These are phyloP conservation scores for Holacanthus passer DNA, from an alignment of 2,113 vertebrate genomes.

Conservation along the genomic window DNA sequence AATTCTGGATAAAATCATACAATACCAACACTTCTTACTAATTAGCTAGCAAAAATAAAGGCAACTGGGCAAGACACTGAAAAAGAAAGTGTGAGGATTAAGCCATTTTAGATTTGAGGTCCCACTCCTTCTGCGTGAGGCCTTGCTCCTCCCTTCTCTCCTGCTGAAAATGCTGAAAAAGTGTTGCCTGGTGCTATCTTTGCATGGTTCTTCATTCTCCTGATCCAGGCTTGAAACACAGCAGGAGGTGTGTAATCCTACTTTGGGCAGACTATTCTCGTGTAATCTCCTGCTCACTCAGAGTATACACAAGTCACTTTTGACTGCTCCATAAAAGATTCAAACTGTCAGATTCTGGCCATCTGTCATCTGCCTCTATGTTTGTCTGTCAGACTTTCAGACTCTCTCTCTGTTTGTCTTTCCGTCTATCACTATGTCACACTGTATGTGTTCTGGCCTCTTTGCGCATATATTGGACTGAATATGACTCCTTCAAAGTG, in stretches of 20 bases:
- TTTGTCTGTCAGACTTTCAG: constrained; percentile 60
- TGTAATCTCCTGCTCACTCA: constrained; percentile 68
- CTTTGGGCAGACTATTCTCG: constrained; percentile 69
- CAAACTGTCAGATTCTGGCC: constrained; percentile 59
- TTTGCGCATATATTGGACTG: constrained; percentile 2
- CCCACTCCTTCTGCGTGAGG: neutral
- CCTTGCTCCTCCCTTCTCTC: neutral
- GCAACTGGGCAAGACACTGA: neutral
- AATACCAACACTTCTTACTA: neutral
- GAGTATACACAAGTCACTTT: constrained; percentile 70
- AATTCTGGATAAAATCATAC: neutral
- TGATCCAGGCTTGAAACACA: constrained; percentile 69
- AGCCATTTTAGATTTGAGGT: constrained; percentile 1
- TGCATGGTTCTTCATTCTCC: constrained; percentile 52
- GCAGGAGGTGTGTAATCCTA: constrained; percentile 75
- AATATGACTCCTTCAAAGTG: constrained; percentile 32
- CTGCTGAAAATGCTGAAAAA: constrained; percentile 53
- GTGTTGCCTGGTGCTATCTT: constrained; percentile 45
- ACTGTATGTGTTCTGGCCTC: constrained; percentile 30
- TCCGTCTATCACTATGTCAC: constrained; percentile 14
- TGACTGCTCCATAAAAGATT: constrained; percentile 67
- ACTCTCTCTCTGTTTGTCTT: constrained; percentile 51
- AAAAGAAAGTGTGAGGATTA: constrained; percentile 12
- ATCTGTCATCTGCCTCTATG: constrained; percentile 66
- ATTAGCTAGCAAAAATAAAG: neutral